Percentiles rank a stretch among this genome's conserved stretches.
Evolutionary conservation across 2,797 vertebrate species (phyloP).

Genomic region (Acanthiza pusilla): DNA sequence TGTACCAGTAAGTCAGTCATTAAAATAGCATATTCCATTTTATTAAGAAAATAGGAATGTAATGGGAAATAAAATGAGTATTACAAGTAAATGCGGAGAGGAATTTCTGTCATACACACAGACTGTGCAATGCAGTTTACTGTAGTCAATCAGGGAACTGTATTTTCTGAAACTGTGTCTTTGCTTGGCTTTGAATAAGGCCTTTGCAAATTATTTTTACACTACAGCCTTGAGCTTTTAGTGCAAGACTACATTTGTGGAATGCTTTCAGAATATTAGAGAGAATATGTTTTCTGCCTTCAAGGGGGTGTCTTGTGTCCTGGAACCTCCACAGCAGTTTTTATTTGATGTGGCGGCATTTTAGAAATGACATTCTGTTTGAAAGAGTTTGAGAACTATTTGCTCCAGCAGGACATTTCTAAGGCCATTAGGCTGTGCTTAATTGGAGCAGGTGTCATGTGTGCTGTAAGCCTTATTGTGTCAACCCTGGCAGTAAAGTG

Average conservation of each 20-base stretch:
- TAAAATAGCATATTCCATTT: not conserved
- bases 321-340: not conserved
- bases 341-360: fast-evolving
- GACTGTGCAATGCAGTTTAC: not conserved
- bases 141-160: not conserved
- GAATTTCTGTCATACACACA: not conserved
- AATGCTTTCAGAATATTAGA: not conserved
- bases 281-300: not conserved
- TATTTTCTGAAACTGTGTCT: not conserved
- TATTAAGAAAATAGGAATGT: not conserved
- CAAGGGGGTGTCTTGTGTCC: not conserved
- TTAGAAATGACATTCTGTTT: not conserved
- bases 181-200: not conserved
- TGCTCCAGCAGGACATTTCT: not conserved
- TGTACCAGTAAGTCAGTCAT: not conserved
- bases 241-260: not conserved
- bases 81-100: not conserved
- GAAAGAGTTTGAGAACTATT: not conserved
- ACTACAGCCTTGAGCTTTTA: not conserved
- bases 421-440: not conserved
- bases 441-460: not conserved
- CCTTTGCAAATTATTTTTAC: not conserved
- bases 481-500: not conserved
- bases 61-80: not conserved
- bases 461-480: not conserved